Evolutionary conservation across 2,797 vertebrate species (phyloP), one percentile per base, ranked within the genome.

Genomic region (Champsocephalus gunnari): DNA sequence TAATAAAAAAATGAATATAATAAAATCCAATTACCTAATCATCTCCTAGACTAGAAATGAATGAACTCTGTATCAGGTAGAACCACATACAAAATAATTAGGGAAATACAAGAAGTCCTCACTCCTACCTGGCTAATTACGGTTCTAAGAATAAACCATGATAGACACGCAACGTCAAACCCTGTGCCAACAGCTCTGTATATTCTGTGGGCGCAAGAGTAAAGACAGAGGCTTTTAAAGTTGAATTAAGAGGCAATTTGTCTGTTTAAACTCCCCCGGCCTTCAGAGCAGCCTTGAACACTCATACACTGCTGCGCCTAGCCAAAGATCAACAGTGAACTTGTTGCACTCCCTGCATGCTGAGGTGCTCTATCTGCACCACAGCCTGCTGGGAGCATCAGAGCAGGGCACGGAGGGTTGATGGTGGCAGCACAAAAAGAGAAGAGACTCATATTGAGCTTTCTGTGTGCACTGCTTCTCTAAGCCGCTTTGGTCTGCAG

Each of bases 401-500:
- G 69, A 79, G 69, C 72, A 41, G 62, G 82, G 78, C 5, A 57
- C 79, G 81, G 60, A 56, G 64, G 75, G 83, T 47, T 50, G 77
- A 88, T 66, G 55, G 73, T 75, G 68, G 72, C 72, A 65, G 63
- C 53, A 65, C 4, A 2, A 48, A 66, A 70, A 70, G 41, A 50
- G 71, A 66, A 83, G 58, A 80, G 75, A 71, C 77, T 85, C 71
- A 73, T 57, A 81, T 60, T 60, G 75, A 88, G 76, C 84, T 82
- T 70, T 88, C 80, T 79, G 77, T 86, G 82, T 75, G 79, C 82
- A 34, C 59, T 75, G 75, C 68, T 71, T 85, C 73, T 84, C 87
- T 92, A 93, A 94, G 92, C 89, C 28, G 80, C 90, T 93, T 92
- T 94, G 87, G 88, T 89, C 83, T 81, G 83, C 75, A 83, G 91